Base-by-base conservation (phyloP, 2,888 invertebrate genomes). In the Dicyrtomina minuta region DNA sequence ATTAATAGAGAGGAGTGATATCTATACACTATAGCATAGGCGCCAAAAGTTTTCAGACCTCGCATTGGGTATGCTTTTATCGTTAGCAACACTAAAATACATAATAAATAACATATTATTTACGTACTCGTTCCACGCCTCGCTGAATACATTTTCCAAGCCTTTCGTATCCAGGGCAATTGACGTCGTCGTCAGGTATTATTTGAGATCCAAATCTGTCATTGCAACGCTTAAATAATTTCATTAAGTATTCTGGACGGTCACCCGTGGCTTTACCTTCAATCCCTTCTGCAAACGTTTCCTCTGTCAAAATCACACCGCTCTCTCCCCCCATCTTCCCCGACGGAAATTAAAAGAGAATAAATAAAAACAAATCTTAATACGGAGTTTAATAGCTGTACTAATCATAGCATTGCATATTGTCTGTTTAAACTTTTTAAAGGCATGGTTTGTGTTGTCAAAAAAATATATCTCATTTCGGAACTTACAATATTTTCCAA, bases 111-210 rank as follows among this genome's bases (percentile, higher is more conserved):
- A 6, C 22, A 20, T 20, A 17, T 4, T 12, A 65, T 51, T 60
- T 39, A 68, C 67, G 4, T 15, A 10, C 8, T 59, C n/a, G n/a
- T n/a, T n/a, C n/a, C 41, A 68, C 12, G 24, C 41, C 60, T n/a
- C 33, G 26, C 24, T 53, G 24, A 26, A 68, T n/a, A n/a, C 68
- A 68, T 17, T 61, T 10, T 2, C 61, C 53, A n/a, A 68, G 26
- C 2, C 15, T 15, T 20, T 60, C 53, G 20, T 68, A 68, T 1
- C 68, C 68, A 17, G 15, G 4, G 24, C 68, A 68, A 8, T 5
- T 13, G 1, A 3, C 61, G 15, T 60, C 60, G n/a, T 61, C 41
- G 8, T 27, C n/a, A 1, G 4, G 53, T 27, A 27, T 4, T 17
- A 20, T 27, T 17, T 49, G 22, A 8, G 51, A 10, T 26, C 68